Evolutionary conservation across 1,140 invertebrate species (phyloP).

Genomic region (Drosophila bipectinata): DNA sequence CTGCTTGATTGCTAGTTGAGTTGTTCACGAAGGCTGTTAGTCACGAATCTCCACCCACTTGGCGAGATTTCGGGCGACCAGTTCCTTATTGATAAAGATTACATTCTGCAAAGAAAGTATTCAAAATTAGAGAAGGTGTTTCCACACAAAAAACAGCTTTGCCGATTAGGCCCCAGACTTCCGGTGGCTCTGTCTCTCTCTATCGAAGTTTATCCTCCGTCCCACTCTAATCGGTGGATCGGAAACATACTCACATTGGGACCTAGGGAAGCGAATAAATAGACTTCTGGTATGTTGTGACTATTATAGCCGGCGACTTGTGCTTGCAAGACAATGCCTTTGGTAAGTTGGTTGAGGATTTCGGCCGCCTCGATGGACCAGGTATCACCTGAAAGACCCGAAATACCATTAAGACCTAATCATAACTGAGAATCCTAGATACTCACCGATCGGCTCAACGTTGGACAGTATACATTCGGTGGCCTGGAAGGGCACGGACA

Average conservation of each 20-base stretch:
- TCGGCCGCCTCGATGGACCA: constrained; percentile 91
- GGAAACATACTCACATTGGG: constrained; percentile 87
- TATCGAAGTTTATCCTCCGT: not conserved
- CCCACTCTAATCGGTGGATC: constrained; percentile 35
- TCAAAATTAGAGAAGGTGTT: constrained; percentile 27
- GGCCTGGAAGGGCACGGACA: constrained; percentile 97
- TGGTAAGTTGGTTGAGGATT: constrained; percentile 90
- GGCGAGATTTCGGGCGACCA: constrained; percentile 88
- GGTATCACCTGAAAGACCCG: constrained; percentile 47
- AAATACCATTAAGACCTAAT: not conserved
- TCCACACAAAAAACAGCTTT: not conserved
- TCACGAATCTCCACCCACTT: constrained; percentile 85
- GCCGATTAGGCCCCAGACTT: not conserved
- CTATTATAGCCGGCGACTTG: constrained; percentile 93
- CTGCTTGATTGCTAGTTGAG: constrained; percentile 37
- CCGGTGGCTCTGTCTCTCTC: not conserved
- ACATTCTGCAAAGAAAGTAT: constrained; percentile 85
- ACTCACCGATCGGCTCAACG: constrained; percentile 91
- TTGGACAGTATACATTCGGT: constrained; percentile 96
- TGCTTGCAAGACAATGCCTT: constrained; percentile 92
- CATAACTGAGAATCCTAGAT: not conserved
- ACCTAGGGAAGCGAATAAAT: constrained; percentile 89
- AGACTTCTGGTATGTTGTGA: constrained; percentile 90
- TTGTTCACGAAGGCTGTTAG: constrained; percentile 71
- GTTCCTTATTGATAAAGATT: constrained; percentile 88